Evolutionary conservation across 2,888 invertebrate genomes (phyloP).

Genomic region (Anoplius nigerrimus): DNA sequence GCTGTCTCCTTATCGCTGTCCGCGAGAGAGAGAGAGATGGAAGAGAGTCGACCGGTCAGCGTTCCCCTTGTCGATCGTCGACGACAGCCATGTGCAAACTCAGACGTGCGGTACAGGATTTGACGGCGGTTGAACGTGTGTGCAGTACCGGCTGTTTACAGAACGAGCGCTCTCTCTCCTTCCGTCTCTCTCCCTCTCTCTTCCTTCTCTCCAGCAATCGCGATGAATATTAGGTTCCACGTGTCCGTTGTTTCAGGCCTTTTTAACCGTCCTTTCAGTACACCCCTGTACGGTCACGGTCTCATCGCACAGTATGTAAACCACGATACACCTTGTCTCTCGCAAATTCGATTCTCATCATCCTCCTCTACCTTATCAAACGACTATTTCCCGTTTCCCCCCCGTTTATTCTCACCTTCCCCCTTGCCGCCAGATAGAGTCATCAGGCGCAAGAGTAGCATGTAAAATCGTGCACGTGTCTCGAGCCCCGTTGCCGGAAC

Average conservation of each 20-base stretch:
- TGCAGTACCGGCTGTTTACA: background rate
- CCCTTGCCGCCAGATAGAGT: background rate
- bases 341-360: too few species aligned
- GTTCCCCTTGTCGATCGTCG: conserved; percentile 12
- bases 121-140: too few species aligned
- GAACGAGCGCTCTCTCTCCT: conserved; percentile 9
- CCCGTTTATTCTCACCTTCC: too few species aligned
- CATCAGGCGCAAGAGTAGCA: conserved; percentile 16
- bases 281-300: too few species aligned
- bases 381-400: too few species aligned
- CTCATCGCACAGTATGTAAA: too few species aligned
- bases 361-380: too few species aligned
- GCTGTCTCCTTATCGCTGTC: conserved; percentile 10
- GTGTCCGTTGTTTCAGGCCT: too few species aligned
- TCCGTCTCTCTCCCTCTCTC: background rate
- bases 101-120: too few species aligned
- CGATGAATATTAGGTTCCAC: background rate
- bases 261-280: too few species aligned
- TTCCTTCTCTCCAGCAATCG: background rate
- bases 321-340: too few species aligned
- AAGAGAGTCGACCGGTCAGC: conserved; percentile 37
- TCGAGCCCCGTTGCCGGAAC: conserved; percentile 13
- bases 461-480: conserved; percentile 48
- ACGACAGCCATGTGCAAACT: too few species aligned
- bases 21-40: background rate